Conservation (phyloP, 2,888 invertebrate genomes). For the Caprella mutica region DNA sequence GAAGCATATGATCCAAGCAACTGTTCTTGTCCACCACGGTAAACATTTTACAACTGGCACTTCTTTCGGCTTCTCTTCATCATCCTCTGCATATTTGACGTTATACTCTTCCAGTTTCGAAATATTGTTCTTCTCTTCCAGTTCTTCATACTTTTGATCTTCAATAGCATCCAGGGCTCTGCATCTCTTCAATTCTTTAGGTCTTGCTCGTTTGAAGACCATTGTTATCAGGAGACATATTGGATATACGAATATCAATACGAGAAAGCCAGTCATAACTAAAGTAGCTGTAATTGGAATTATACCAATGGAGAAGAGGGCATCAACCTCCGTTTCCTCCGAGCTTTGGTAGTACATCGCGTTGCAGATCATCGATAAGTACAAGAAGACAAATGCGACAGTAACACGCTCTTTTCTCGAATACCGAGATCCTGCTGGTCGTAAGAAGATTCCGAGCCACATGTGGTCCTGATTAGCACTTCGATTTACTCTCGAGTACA, state of each 20-base stretch:
- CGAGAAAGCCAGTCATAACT: slow-evolving; percentile 20
- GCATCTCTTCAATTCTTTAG: slow-evolving; percentile 18
- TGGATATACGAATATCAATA: neutral
- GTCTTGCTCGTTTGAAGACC: slow-evolving; percentile 42
- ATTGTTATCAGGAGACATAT: slow-evolving; percentile 16
- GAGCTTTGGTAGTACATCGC: slow-evolving; percentile 44
- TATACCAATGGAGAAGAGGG: slow-evolving; percentile 12
- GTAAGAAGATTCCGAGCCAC: slow-evolving; percentile 46
- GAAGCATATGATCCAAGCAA: slow-evolving; percentile 43
- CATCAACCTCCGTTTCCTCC: slow-evolving; percentile 31
- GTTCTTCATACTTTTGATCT: slow-evolving; percentile 11
- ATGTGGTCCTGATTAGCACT: slow-evolving; percentile 46
- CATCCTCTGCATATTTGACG: no score
- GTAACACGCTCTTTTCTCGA: slow-evolving; percentile 44
- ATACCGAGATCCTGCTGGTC: slow-evolving; percentile 44
- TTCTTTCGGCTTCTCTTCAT: slow-evolving; percentile 13
- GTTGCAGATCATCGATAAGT: slow-evolving; percentile 45
- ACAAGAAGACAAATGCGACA: slow-evolving; percentile 44
- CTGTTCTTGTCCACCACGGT: slow-evolving; percentile 38
- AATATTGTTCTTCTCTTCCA: neutral
- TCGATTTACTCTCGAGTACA: slow-evolving; percentile 38
- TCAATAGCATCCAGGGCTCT: slow-evolving; percentile 21
- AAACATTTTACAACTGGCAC: slow-evolving; percentile 11
- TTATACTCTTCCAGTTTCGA: no score
- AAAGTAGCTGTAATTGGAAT: slow-evolving; percentile 33